phyloP scores from a whole-genome alignment of 2,113 vertebrate species.

The Corythornis cristatus region DNA sequence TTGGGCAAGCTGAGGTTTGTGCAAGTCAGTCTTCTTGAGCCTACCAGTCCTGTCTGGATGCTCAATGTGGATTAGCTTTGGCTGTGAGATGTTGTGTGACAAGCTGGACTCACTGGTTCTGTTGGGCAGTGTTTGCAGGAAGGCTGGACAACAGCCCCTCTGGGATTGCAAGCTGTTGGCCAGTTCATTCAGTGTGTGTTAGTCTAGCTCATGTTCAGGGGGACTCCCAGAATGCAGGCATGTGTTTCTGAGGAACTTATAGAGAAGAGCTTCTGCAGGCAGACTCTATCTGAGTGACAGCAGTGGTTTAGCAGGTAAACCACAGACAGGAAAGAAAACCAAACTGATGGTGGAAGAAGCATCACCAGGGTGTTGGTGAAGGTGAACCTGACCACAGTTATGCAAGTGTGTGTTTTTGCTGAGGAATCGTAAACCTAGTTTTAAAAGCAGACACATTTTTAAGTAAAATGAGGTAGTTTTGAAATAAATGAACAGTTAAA shows the following conservation, averaged over 20 bases:
- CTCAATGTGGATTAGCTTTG: neutral
- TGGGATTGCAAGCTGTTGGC: neutral
- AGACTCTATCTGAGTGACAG: fast-evolving
- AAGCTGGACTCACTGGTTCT: neutral
- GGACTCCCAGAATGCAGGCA: fast-evolving
- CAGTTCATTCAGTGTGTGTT: fast-evolving
- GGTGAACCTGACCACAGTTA: neutral
- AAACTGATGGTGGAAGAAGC: neutral
- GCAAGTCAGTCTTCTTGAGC: neutral
- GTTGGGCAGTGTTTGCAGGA: neutral
- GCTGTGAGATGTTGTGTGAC: neutral
- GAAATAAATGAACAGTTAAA: neutral
- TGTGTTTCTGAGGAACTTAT: neutral
- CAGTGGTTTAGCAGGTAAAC: neutral
- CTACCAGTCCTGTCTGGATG: neutral
- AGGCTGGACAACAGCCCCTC: neutral
- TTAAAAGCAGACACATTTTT: neutral
- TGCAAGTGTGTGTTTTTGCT: neutral
- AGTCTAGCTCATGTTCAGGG: neutral
- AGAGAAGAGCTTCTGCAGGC: neutral
- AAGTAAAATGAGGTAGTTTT: neutral
- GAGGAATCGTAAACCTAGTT: neutral
- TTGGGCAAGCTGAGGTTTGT: neutral
- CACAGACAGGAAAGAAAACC: neutral
- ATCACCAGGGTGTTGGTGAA: neutral